Conservation (phyloP, 2,797 vertebrate genomes). For the Urosaurus nigricauda region DNA sequence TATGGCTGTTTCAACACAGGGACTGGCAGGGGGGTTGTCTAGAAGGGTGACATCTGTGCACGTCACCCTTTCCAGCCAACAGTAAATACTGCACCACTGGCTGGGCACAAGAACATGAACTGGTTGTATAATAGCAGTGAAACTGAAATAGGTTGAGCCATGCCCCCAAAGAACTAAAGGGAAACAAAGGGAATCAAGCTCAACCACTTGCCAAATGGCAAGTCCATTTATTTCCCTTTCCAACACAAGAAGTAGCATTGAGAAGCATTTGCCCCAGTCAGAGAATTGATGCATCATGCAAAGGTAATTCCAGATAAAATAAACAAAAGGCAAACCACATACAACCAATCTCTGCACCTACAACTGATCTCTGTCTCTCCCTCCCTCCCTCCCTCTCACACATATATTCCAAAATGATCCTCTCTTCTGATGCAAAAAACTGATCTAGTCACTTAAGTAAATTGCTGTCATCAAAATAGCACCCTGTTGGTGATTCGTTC, state of each 20-base stretch:
- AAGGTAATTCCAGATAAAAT: not conserved
- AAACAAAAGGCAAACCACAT: not conserved
- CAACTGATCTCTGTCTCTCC: not conserved
- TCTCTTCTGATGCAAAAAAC: not conserved
- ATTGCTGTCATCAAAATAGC: not conserved
- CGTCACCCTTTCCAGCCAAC: not conserved
- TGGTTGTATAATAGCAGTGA: not conserved
- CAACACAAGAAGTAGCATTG: too few relatives aligned
- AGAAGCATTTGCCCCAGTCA: not conserved
- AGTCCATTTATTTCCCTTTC: too few relatives aligned
- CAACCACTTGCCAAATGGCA: not conserved
- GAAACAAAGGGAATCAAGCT: not conserved
- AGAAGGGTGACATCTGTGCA: not conserved
- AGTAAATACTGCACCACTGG: not conserved
- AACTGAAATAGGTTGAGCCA: too few relatives aligned
- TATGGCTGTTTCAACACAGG: constrained; percentile 36
- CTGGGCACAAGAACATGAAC: not conserved
- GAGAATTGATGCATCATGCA: not conserved
- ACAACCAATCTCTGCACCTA: not conserved
- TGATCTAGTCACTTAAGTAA: not conserved
- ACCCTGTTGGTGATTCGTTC: not conserved
- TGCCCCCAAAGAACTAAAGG: not conserved
- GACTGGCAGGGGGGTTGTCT: not conserved
- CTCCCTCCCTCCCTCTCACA: too few relatives aligned
- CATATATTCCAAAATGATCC: not conserved